Evolutionary conservation across 2,113 vertebrate species (phyloP).

Genomic region (Anser cygnoides): DNA sequence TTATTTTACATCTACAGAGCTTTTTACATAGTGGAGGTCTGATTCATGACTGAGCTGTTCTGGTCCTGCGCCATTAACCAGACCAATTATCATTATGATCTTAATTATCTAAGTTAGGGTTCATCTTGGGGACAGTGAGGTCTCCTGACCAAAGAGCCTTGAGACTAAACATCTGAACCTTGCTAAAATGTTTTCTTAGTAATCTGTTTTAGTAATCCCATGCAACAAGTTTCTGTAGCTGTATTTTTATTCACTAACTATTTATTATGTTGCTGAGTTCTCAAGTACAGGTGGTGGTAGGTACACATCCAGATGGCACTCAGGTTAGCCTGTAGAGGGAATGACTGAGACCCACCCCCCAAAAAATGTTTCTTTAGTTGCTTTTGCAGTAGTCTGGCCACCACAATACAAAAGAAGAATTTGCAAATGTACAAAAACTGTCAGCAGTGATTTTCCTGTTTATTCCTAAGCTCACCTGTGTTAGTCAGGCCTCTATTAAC

Average conservation of each 20-base stretch:
- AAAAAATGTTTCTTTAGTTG: background rate
- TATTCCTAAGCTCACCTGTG: background rate
- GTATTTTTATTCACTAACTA: background rate
- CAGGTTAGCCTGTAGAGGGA: background rate
- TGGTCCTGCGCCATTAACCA: background rate
- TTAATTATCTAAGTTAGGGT: background rate
- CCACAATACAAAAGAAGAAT: background rate
- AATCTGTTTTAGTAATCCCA: background rate
- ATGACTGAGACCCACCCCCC: background rate
- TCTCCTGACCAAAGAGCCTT: background rate
- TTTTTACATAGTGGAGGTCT: background rate
- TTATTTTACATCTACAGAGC: background rate
- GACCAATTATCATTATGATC: background rate
- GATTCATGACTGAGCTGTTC: background rate
- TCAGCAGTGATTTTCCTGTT: background rate
- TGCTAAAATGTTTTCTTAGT: background rate
- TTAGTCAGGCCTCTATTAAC: background rate
- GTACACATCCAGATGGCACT: accelerated
- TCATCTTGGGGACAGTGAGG: background rate
- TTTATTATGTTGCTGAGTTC: background rate
- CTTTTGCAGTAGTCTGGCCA: background rate
- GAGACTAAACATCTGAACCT: background rate
- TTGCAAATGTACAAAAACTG: background rate
- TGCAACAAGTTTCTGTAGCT: background rate
- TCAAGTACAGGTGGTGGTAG: background rate